phyloP scores from a whole-genome alignment of 2,888 invertebrate species.

The Pachydiplax longipennis region DNA sequence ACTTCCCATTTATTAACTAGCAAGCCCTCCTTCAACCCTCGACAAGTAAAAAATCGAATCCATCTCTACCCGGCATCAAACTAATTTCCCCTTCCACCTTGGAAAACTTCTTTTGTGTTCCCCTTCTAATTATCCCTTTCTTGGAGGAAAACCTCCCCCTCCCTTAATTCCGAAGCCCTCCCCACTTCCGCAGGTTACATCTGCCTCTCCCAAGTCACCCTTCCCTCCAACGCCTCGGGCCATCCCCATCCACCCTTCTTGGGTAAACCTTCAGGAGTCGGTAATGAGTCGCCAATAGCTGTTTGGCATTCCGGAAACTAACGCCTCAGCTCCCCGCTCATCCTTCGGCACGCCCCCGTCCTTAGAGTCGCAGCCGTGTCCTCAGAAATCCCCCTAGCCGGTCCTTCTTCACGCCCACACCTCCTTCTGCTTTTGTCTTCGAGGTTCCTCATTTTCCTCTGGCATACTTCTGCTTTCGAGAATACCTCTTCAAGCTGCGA shows the following conservation, averaged over 20 bases:
- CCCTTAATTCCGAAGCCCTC: background rate
- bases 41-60: background rate
- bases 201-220: background rate
- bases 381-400: background rate
- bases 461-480: background rate
- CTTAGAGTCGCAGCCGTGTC: background rate
- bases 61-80: background rate
- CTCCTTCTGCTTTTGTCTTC: background rate
- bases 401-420: background rate
- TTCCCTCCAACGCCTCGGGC: background rate
- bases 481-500: background rate
- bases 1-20: no score
- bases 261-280: conserved; percentile 21
- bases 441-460: background rate
- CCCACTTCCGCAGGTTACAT: background rate
- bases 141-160: background rate
- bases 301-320: conserved; percentile 35
- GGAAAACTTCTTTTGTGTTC: background rate
- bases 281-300: conserved; percentile 42
- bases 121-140: background rate
- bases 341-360: background rate
- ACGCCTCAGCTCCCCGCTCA: background rate
- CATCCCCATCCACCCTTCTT: background rate
- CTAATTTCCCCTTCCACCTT: background rate
- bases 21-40: background rate